Evolutionary conservation across 2,113 vertebrate species (phyloP), one percentile per base, ranked within the genome.

Genomic region (Electrona antarctica): DNA sequence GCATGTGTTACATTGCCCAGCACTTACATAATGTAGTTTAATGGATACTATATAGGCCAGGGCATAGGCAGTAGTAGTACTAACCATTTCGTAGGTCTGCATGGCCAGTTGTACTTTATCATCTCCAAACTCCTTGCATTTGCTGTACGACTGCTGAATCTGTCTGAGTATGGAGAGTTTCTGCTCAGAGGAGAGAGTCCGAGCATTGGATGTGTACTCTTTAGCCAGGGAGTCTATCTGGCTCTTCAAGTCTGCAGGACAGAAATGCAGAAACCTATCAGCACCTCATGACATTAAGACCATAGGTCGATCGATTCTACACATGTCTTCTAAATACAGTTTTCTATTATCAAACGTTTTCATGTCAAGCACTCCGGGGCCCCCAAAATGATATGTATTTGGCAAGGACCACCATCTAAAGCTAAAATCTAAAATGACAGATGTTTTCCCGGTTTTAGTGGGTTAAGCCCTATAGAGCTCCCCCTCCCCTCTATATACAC

Each of bases 31-130:
- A 12, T n/a, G n/a, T 54, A 6, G 52, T 54, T 1, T 12, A 12
- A 12, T 29, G 29, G 33, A 60, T 41, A 6, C 10, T 29, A 60
- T 41, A 41, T n/a, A n/a, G n/a, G n/a, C n/a, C 21, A 21, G 21
- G 21, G 21, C 21, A 21, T 21, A 21, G 28, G 33, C 29, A 41
- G 29, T 33, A 45, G 54, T 46, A 48, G 8, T 41, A 50, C 93
- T 84, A 91, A 99, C 98, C 97, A 99, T 98, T 82, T 99, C 97
- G 50, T 99, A 99, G 57, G 97, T 99, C 93, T 99, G 97, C 97
- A 99, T 97, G 68, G 98, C 97, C 79, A 99, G 95, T 85, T 99
- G 97, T 71, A 99, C 98, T 83, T 99, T 99, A 87, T 99, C 98
- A 14, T 99, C 98, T 8, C 98, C 97, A 82, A 96, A 99, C 62